phyloP scores from a whole-genome alignment of 1,140 invertebrate species.

The Campodea augens region DNA sequence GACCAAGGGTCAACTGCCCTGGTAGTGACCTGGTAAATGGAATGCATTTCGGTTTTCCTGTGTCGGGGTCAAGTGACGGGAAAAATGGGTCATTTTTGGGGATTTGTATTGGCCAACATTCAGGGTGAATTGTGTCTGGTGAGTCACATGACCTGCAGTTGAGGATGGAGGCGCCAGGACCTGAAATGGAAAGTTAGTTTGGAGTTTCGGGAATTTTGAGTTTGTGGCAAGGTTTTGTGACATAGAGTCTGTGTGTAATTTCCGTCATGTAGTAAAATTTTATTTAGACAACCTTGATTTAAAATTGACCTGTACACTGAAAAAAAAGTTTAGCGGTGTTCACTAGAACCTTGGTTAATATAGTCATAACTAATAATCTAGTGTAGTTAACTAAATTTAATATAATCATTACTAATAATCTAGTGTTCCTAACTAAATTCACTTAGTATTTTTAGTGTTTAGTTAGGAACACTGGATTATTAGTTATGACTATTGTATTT shows the following conservation, averaged over 20 bases:
- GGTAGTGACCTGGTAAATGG: conserved; percentile 36
- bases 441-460: no score
- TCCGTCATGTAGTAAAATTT: conserved; percentile 7
- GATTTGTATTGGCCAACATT: conserved; percentile 35
- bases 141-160: conserved; percentile 29
- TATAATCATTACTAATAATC: no score
- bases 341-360: no score
- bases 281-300: not conserved
- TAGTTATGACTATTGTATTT: no score
- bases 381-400: no score
- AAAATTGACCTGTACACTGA: no score
- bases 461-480: no score
- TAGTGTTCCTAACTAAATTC: no score
- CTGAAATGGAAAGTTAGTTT: conserved; percentile 13
- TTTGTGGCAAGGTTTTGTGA: not conserved
- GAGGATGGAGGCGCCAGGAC: conserved; percentile 25
- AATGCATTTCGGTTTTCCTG: conserved; percentile 32
- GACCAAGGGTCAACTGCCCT: conserved; percentile 33
- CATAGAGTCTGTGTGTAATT: conserved; percentile 1
- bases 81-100: conserved; percentile 35
- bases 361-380: no score
- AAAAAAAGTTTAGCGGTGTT: no score
- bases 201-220: no score
- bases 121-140: conserved; percentile 25
- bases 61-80: conserved; percentile 24